These are phyloP conservation scores for Eilema caniola DNA, from an alignment of 2,888 invertebrate species.

Conservation along the genomic window DNA sequence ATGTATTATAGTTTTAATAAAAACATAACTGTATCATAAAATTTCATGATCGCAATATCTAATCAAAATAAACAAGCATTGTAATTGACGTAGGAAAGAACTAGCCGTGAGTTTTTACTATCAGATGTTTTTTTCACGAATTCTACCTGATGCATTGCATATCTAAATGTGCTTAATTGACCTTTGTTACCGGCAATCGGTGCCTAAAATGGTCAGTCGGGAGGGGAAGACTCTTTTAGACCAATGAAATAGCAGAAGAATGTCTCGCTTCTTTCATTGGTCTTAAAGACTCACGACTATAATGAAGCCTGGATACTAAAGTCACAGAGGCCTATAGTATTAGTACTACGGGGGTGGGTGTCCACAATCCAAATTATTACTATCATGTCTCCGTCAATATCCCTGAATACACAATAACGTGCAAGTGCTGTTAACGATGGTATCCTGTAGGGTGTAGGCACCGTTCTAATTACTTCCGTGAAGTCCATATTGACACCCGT, in stretches of 20 bases:
- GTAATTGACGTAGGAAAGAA: background rate
- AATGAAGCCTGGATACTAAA: background rate
- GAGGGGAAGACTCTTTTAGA: background rate
- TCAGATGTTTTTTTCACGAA: background rate
- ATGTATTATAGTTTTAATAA: background rate
- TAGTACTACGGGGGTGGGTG: background rate
- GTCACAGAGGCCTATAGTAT: background rate
- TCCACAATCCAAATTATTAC: background rate
- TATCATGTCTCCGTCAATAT: background rate
- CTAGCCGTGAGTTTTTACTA: background rate
- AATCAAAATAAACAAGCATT: constrained; percentile 37
- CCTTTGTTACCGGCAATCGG: background rate
- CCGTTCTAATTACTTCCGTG: background rate
- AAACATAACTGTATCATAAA: background rate
- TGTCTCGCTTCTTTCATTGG: background rate
- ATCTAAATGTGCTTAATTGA: background rate
- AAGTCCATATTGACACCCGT: background rate
- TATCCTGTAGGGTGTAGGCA: background rate
- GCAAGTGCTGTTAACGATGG: background rate
- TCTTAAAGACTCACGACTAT: too few species aligned
- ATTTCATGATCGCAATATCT: constrained; percentile 15
- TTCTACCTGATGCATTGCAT: background rate
- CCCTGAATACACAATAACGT: background rate
- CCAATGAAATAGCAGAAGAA: background rate
- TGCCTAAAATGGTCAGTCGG: background rate